Conservation (phyloP, 2,113 vertebrate species). For the Dromaius novaehollandiae region DNA sequence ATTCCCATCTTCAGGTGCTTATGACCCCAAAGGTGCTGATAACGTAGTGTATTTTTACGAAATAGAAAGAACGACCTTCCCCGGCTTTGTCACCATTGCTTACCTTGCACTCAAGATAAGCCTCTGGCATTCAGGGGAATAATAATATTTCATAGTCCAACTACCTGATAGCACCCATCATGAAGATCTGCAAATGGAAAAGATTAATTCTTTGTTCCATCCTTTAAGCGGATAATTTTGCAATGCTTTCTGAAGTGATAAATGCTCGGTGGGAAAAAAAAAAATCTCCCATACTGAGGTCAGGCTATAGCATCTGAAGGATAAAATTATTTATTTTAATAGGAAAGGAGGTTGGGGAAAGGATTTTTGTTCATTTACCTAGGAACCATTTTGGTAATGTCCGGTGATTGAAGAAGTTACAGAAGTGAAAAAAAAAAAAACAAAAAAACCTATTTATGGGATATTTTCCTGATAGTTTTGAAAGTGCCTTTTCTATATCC, state of each 20-base stretch:
- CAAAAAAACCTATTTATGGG: accelerated
- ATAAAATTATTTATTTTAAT: background rate
- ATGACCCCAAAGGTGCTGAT: background rate
- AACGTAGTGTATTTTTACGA: background rate
- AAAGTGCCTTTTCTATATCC: background rate
- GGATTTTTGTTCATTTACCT: background rate
- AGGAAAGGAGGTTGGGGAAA: background rate
- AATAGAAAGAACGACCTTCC: slow-evolving; percentile 22
- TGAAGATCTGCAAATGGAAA: background rate
- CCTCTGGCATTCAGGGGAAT: background rate
- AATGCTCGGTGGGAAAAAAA: background rate
- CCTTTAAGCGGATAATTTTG: background rate
- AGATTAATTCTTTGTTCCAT: background rate
- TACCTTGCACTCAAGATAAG: background rate
- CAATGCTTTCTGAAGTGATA: background rate
- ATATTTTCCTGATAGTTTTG: background rate
- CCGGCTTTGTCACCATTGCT: slow-evolving; percentile 26
- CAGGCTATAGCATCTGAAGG: background rate
- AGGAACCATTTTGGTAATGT: background rate
- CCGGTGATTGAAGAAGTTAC: background rate
- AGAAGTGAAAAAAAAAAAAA: background rate
- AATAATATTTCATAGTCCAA: background rate
- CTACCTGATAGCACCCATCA: background rate
- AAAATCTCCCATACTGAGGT: background rate
- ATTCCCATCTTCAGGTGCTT: background rate